These are phyloP conservation scores for Gyrodactylus bullatarudis DNA, from an alignment of 1,140 invertebrate genomes.

Conservation along the genomic window DNA sequence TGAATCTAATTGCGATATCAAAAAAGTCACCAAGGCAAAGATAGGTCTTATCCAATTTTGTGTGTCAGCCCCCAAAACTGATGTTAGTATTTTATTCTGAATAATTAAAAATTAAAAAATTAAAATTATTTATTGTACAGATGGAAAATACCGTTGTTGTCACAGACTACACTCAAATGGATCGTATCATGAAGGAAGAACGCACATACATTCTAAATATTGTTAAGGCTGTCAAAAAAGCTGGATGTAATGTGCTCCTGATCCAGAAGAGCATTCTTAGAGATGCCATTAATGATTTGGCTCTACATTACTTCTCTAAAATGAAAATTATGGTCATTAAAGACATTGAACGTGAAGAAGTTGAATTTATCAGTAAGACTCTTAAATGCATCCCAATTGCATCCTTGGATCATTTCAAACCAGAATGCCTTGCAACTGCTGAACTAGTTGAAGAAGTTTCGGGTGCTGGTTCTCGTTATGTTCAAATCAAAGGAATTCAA, in stretches of 20 bases:
- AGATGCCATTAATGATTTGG: constrained; percentile 79
- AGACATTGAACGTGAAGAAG: constrained; percentile 83
- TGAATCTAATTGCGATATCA: constrained; percentile 51
- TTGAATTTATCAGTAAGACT: constrained; percentile 75
- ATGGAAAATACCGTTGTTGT: constrained; percentile 92
- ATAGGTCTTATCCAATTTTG: constrained; percentile 98
- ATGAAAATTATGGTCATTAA: constrained; percentile 95
- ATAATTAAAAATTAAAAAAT: background rate
- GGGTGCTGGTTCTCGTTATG: constrained; percentile 54
- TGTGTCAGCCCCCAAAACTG: constrained; percentile 86
- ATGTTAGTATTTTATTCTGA: background rate
- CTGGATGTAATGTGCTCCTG: constrained; percentile 79
- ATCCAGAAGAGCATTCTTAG: constrained; percentile 94
- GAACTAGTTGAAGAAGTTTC: constrained; percentile 74
- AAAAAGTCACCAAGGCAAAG: constrained; percentile 74
- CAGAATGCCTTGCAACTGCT: constrained; percentile 57
- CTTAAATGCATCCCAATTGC: constrained; percentile 74
- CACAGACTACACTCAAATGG: constrained; percentile 93
- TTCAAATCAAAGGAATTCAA: constrained; percentile 53
- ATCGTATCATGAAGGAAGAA: constrained; percentile 86
- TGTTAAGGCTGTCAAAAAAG: constrained; percentile 89
- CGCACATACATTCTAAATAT: constrained; percentile 87
- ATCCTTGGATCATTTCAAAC: constrained; percentile 73
- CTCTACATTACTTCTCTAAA: constrained; percentile 87
- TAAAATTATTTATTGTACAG: constrained; percentile 19